A percentile compares a stretch with the other conserved stretches of the same genome.
Conservation (phyloP, 2,113 vertebrate species). For the Melanostigma gelatinosum region DNA sequence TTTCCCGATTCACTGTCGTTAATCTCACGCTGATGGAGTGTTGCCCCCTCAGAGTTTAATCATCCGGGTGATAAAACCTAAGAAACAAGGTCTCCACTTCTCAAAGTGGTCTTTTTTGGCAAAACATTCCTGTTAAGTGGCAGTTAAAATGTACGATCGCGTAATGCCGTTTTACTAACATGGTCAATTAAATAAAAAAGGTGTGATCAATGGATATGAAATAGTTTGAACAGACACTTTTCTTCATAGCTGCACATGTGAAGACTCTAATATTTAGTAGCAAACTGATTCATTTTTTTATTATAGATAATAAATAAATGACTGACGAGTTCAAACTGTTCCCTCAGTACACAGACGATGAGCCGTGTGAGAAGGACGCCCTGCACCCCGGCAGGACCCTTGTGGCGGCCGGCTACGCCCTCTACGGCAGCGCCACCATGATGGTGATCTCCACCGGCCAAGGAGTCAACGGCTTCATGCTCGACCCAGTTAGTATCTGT, state of each 20-base stretch:
- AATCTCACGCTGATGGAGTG: background rate
- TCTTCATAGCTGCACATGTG: background rate
- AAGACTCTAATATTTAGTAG: background rate
- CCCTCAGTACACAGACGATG: slow-evolving; percentile 80
- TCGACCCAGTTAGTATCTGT: slow-evolving; percentile 89
- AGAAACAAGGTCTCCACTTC: no score
- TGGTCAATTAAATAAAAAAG: background rate
- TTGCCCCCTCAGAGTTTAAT: no score
- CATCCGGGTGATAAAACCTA: no score
- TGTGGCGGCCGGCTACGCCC: slow-evolving; percentile 92
- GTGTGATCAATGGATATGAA: background rate
- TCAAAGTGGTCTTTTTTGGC: no score
- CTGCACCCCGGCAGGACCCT: slow-evolving; percentile 90
- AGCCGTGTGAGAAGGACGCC: slow-evolving; percentile 89
- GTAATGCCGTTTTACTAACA: background rate
- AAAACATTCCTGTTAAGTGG: background rate
- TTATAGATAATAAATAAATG: background rate
- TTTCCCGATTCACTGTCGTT: background rate
- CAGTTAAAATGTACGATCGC: no score
- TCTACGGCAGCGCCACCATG: slow-evolving; percentile 97
- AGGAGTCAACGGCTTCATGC: slow-evolving; percentile 96
- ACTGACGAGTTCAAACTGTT: background rate
- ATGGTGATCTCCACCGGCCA: slow-evolving; percentile 88
- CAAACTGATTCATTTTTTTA: background rate
- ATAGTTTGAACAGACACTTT: background rate